Base-by-base conservation (phyloP, 2,113 vertebrate genomes). In the Indicator indicator region DNA sequence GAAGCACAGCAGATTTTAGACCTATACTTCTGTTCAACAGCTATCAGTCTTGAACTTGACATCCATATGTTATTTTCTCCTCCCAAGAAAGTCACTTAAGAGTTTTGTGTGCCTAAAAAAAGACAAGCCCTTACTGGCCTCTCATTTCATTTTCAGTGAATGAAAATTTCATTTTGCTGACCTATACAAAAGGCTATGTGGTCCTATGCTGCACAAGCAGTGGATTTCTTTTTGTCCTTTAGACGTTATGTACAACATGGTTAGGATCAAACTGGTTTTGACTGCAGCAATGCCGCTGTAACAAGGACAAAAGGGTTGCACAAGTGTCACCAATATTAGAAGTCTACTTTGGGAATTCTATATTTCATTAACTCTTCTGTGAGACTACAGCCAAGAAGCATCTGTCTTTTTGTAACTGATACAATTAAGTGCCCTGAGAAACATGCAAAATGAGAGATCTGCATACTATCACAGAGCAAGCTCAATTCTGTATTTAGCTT, bases 61-160 rank as follows among this genome's bases (percentile, higher is more conserved):
- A 94, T 90, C 91, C 93, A 88, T 94, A 97, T 91, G 94, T 69
- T 94, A 96, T 97, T 95, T 91, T 93, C 90, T 94, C 55, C 62
- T 95, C 90, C 62, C 67, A 88, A 46, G 83, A 94, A 94, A 94
- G 80, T 91, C 89, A 93, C 76, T 78, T 60, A 26, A 26, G 79
- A 94, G 48, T 82, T 90, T 73, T 69, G 62, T 48, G 80, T 30
- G 36, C 15, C 78, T 93, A 80, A 6, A 69, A 88, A 89, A 83
- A 91, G 77, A 50, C 23, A 85, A 24, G 71, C 28, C 32, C 5
- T 89, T 70, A 36, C 68, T 67, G 78, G 84, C 21, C 56, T 89
- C 68, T 87, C 75, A 71, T 88, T 94, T 94, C 52, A 80, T 93
- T 88, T 94, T n/a, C 60, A 77, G 56, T 87, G 87, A 94, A 91